Conservation (phyloP, 1,140 invertebrate species). For the Alviniconcha marisindica region DNA sequence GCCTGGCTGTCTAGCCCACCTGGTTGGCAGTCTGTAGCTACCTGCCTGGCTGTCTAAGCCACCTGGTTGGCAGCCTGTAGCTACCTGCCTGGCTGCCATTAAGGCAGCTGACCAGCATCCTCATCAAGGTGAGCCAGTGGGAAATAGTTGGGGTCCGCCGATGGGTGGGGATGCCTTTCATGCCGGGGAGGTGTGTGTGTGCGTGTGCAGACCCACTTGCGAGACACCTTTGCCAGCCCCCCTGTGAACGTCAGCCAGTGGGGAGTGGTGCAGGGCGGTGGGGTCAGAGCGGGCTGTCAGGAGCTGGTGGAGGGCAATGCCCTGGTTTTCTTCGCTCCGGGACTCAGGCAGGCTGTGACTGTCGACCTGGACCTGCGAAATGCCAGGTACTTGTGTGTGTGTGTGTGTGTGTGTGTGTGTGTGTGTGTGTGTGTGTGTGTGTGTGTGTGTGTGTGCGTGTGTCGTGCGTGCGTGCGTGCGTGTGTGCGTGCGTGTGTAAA, state of each 20-base stretch:
- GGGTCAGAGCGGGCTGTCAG: slow-evolving; percentile 64
- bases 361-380: slow-evolving; percentile 73
- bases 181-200: no score
- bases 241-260: slow-evolving; percentile 66
- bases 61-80: no score
- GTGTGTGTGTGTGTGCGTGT: slow-evolving; percentile 16
- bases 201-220: slow-evolving; percentile 65
- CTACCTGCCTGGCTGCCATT: no score
- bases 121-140: no score
- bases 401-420: slow-evolving; percentile 19
- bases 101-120: no score
- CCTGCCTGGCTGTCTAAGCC: no score
- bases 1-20: no score
- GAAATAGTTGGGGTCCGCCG: no score
- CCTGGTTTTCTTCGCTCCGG: slow-evolving; percentile 71
- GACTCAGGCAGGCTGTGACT: slow-evolving; percentile 68
- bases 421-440: neutral
- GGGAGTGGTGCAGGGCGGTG: slow-evolving; percentile 70
- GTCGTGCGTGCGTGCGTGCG: no score
- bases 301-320: slow-evolving; percentile 68
- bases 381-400: slow-evolving; percentile 71
- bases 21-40: no score
- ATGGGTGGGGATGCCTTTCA: no score
- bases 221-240: slow-evolving; percentile 70
- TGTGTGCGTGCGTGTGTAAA: neutral